Evolutionary conservation across 2,797 vertebrate genomes (phyloP).

Genomic region (Eulemur rubriventer): DNA sequence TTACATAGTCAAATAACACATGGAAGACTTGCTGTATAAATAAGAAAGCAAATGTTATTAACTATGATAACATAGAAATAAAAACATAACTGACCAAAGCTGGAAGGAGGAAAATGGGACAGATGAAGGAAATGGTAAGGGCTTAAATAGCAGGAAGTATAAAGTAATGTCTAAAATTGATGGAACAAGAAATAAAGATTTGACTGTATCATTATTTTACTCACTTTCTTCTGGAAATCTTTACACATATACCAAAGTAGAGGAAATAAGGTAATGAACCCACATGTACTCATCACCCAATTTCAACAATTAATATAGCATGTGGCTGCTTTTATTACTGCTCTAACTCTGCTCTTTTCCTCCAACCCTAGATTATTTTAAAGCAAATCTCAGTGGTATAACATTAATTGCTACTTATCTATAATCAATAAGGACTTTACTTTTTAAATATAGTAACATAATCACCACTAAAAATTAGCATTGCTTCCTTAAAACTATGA

Average conservation of each 20-base stretch:
- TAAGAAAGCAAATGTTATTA: neutral
- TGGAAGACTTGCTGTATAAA: neutral
- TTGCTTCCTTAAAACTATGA: neutral
- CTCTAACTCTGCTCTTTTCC: neutral
- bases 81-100: neutral
- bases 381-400: neutral
- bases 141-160: neutral
- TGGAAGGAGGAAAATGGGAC: neutral
- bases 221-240: neutral
- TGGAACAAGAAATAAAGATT: neutral
- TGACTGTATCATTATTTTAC: neutral
- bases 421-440: neutral
- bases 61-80: neutral
- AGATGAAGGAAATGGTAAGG: neutral
- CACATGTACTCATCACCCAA: neutral
- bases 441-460: neutral
- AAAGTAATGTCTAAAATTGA: neutral
- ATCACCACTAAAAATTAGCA: neutral
- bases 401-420: neutral
- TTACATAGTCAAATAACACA: neutral
- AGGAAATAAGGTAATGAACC: neutral
- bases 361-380: neutral
- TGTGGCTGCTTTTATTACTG: neutral
- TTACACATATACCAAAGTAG: neutral
- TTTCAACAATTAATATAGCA: neutral